Evolutionary conservation across 2,888 invertebrate species (phyloP), one percentile per base, ranked within the genome.

Genomic region (Bedellia somnulentella): DNA sequence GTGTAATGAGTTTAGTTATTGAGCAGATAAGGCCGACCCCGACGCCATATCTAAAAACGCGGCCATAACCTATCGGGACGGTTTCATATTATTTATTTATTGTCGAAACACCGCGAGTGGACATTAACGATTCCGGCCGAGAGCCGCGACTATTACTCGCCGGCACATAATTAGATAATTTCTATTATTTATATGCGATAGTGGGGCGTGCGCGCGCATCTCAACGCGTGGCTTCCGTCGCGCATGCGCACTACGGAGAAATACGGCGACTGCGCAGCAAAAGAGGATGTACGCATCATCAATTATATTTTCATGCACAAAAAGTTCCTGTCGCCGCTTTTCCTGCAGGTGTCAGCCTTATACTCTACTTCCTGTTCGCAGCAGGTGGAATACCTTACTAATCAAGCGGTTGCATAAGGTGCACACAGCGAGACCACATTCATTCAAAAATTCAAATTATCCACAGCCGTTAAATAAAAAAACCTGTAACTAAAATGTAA

Each of bases 131-230:
- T 68, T 66, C 68, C 45, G 46, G 44, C 40, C 57, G 43, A 53
- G 62, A 57, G 37, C 46, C 43, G 10, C 44, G 45, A 39, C 55
- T 57, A 58, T 54, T 59, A 57, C 50, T 55, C 51, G 50, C 45
- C 52, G 54, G 53, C 46, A 61, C 58, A 66, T 70, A 67, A 68
- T 73, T 70, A 67, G 58, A 71, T 70, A 68, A 71, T 73, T 70
- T 70, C 62, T 73, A 73, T 73, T 71, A 73, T 73, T 68, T 68
- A 71, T 71, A 71, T 73, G 70, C 73, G 56, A 46, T 47, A 51
- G 41, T 45, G 42, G 39, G n/a, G 52, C 58, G 64, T 54, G 66
- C 42, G 14, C 39, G 40, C 35, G 68, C 58, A 64, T 67, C 37
- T 49, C 44, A 60, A 68, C 51, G 54, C 42, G 38, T 36, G 39